A percentile compares a stretch with the other conserved stretches of the same genome.
Conservation (phyloP, 2,888 invertebrate species). For the Oeneis ivallda region DNA sequence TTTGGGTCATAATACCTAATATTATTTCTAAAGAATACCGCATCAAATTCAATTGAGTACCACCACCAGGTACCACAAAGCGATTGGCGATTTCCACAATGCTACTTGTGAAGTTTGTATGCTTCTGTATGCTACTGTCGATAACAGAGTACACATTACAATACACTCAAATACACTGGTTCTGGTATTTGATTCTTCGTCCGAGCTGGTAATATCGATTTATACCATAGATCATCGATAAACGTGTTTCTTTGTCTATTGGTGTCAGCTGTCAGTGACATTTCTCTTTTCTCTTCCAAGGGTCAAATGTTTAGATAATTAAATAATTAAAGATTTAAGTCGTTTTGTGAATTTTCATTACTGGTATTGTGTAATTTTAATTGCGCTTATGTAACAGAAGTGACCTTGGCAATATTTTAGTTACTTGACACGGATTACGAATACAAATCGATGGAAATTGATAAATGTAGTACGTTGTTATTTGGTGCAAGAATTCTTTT, state of each 20-base stretch:
- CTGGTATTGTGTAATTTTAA: conserved; percentile 20
- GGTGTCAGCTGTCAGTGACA: conserved; percentile 76
- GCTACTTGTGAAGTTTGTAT: too few species aligned
- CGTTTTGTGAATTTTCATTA: conserved; percentile 35
- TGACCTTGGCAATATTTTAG: conserved; percentile 21
- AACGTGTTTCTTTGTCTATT: conserved; percentile 64
- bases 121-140: too few species aligned
- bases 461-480: conserved; percentile 30
- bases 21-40: too few species aligned
- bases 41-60: too few species aligned
- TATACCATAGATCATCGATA: conserved; percentile 61
- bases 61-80: too few species aligned
- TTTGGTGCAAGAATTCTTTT: conserved; percentile 26
- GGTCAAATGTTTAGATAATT: too few species aligned
- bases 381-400: conserved; percentile 22
- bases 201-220: too few species aligned
- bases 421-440: conserved; percentile 6
- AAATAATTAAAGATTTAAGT: conserved; percentile 48
- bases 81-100: too few species aligned
- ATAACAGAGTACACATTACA: too few species aligned
- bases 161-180: too few species aligned
- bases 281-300: conserved; percentile 60
- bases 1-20: too few species aligned
- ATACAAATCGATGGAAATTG: conserved; percentile 22
- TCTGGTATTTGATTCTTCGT: too few species aligned